phyloP scores from a whole-genome alignment of 2,888 invertebrate genomes.

The Eilema depressum region DNA sequence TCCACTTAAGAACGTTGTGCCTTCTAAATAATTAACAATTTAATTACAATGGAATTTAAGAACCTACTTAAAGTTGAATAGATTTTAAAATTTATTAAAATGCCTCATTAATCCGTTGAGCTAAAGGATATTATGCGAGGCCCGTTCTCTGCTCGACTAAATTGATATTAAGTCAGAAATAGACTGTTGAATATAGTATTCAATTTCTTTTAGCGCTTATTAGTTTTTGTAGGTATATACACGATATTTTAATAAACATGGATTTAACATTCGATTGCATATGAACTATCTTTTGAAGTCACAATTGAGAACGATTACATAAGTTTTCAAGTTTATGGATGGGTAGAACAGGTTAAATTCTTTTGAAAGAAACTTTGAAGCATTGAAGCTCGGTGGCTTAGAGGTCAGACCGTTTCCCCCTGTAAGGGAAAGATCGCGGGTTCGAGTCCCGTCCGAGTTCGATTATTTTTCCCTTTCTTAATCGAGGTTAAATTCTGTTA shows the following conservation, averaged over 20 bases:
- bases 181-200: background rate
- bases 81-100: constrained; percentile 34
- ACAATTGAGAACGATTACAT: background rate
- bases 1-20: constrained; percentile 28
- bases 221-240: background rate
- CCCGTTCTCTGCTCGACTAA: background rate
- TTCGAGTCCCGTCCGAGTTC: no score
- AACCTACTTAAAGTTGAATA: constrained; percentile 29
- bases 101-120: constrained; percentile 29
- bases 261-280: no score
- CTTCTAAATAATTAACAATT: constrained; percentile 41
- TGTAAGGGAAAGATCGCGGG: no score
- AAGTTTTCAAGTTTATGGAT: background rate
- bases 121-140: constrained; percentile 12
- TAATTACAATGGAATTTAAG: constrained; percentile 38
- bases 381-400: no score
- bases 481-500: background rate
- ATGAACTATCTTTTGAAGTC: background rate
- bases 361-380: no score
- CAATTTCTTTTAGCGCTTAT: background rate
- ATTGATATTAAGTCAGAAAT: constrained; percentile 5
- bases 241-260: no score
- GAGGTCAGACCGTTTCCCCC: no score
- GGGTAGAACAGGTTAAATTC: background rate
- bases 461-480: no score